Base-by-base conservation (phyloP, 2,888 invertebrate species). In the Aphidius colemani region DNA sequence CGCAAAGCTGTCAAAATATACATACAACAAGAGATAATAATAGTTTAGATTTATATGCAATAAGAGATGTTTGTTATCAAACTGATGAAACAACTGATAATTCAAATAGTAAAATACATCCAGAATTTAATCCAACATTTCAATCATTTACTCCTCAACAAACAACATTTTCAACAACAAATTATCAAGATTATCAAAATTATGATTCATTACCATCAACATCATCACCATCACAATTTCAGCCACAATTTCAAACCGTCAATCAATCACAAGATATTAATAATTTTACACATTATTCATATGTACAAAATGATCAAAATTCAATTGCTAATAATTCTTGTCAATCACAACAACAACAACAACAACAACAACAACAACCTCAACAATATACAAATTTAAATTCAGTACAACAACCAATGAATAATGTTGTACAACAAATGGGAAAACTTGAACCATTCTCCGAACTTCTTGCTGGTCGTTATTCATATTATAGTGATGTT, bases 381-480 rank as follows among this genome's bases (percentile, higher is more conserved):
- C 84, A 85, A 59, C 85, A 89, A 73, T 91, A 91, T 80, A 88
- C 89, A 49, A 90, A 87, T 76, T 83, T 91, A 74, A 89, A 87
- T 83, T 86, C 89, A 63, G 86, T 89, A 71, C 80, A 79, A 46
- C 30, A 30, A 30, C 78, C 81, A 6, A 77, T 80, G 74, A 78
- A 75, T 65, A 70, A 79, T 1, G 78, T 80, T 10, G 78, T 77
- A n/a, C 82, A 81, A 63, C 81, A 80, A 65, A 78, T 80, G 82
- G 87, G 86, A 77, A 89, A 92, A 83, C 84, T 91, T 72, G 91
- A 92, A 76, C 87, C 89, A 1, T 89, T 89, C 74, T 87, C 89
- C 7, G 89, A 88, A 69, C 82, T 89, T 63, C 80, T 89, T 44
- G 85, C 86, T 67, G 85, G 85, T 18, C 83, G 87, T 67, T 88